Evolutionary conservation across 2,797 vertebrate genomes (phyloP), one percentile per base, ranked within the genome.

Genomic region (Acridotheres tristis): DNA sequence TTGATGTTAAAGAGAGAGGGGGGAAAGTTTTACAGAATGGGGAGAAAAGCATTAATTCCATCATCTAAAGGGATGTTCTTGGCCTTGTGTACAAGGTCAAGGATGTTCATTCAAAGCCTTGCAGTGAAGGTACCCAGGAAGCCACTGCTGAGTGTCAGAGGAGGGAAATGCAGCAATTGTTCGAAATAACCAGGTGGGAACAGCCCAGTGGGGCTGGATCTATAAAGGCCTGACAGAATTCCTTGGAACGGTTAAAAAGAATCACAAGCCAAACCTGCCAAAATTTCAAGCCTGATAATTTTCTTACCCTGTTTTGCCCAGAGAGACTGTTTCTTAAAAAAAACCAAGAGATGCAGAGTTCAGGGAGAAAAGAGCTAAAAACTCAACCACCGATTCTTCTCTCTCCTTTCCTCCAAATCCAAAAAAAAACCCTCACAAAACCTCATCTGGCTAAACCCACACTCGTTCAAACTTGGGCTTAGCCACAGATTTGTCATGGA

Each of bases 401-500:
- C 36, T 21, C 16, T 16, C n/a, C 16, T 61, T 40, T 63, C 11
- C 14, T 86, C 45, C 48, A 73, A 78, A 89, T 13, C 38, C 40
- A 40, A 26, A 87, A 90, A 93, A 30, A 51, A 4, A 1, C 23
- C 42, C 36, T 9, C 65, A 48, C 34, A 69, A 55, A 87, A 43
- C 43, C 51, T 85, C 71, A 79, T 69, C 19, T 53, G 61, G 77
- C 90, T 85, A 91, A 97, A 84, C 63, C 75, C 84, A 69, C 47
- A 32, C 69, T 81, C 9, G 5, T 18, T 92, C 72, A 74, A 43
- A 72, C 40, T 29, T 2, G 15, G 53, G 71, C 66, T 75, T 38
- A 77, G 77, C 53, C 61, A 66, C 77, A 57, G 68, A 94, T 88
- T 59, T 93, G 88, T 11, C 94, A 98, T 93, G 92, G 98, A 99